Base-by-base conservation (phyloP, 2,888 invertebrate genomes). In the Caenorhabditis sinica region DNA sequence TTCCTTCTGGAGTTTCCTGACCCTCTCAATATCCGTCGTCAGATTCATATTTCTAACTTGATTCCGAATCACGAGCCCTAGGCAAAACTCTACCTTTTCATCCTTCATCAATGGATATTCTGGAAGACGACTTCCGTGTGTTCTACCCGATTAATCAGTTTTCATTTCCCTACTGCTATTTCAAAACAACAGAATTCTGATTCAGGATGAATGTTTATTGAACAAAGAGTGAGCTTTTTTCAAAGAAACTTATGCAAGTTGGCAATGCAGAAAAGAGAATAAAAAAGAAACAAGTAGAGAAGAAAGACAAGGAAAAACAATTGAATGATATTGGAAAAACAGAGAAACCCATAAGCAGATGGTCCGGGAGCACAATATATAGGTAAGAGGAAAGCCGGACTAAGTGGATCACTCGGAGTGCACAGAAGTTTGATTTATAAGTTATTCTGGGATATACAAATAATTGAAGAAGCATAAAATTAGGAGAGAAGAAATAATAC, bases 281-380 rank as follows among this genome's bases (percentile, higher is more conserved):
- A n/a, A 13, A 58, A 20, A 65, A 25, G 28, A 53, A 53, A 61
- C 76, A 76, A 68, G 68, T 69, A 61, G 65, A 51, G 61, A 65
- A 71, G 40, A 36, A 33, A 65, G 33, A 73, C 17, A 56, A n/a
- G 49, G 13, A 45, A 33, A 11, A 28, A 13, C 28, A 43, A 17
- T 28, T 33, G 36, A 36, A 63, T 43, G 1, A 43, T 25, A 15
- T 28, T 45, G 33, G 45, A 23, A 45, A 40, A 11, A 56, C 20
- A 72, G 20, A 74, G 63, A 68, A 71, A 82, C 82, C 82, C 82
- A 82, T 82, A 74, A 69, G 80, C 80, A 80, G 80, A 80, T 72
- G 80, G 80, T 80, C 80, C 80, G 72, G 72, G 49, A 69, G 76
- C 61, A 65, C 45, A 30, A 65, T 40, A 63, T 56, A 58, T 65